phyloP scores from a whole-genome alignment of 2,113 vertebrate species.

The Petrocephalus microphthalmus region DNA sequence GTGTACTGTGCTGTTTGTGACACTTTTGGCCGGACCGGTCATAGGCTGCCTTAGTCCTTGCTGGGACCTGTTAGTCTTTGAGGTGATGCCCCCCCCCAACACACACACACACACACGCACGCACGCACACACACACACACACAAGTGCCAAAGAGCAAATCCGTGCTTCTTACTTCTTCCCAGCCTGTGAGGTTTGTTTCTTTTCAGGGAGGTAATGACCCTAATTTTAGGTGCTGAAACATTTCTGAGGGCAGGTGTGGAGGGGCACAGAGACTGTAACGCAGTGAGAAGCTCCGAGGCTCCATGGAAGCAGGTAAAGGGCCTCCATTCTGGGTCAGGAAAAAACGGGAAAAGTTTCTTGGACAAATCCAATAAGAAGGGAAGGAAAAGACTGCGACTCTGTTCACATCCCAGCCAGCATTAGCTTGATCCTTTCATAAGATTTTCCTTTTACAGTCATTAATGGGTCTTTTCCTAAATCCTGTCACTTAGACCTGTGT shows the following conservation, averaged over 20 bases:
- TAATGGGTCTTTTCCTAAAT: background rate
- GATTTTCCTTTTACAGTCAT: background rate
- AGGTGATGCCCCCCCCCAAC: background rate
- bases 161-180: constrained; percentile 38
- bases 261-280: constrained; percentile 33
- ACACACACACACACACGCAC: background rate
- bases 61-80: background rate
- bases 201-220: constrained; percentile 44
- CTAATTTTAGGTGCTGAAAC: constrained; percentile 48
- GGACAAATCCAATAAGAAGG: background rate
- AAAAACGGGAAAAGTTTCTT: background rate
- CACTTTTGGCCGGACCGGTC: background rate
- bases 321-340: background rate
- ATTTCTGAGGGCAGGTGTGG: constrained; percentile 34
- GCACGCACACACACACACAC: background rate
- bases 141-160: constrained; percentile 26
- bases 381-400: background rate
- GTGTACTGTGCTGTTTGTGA: background rate
- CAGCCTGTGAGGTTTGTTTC: constrained; percentile 50
- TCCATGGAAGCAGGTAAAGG: background rate
- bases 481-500: background rate
- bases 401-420: background rate
- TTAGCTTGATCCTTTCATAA: background rate
- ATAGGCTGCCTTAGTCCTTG: background rate
- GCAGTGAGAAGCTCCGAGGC: constrained; percentile 26